phyloP scores from a whole-genome alignment of 1,140 invertebrate species.

The Elymnias hypermnestra region DNA sequence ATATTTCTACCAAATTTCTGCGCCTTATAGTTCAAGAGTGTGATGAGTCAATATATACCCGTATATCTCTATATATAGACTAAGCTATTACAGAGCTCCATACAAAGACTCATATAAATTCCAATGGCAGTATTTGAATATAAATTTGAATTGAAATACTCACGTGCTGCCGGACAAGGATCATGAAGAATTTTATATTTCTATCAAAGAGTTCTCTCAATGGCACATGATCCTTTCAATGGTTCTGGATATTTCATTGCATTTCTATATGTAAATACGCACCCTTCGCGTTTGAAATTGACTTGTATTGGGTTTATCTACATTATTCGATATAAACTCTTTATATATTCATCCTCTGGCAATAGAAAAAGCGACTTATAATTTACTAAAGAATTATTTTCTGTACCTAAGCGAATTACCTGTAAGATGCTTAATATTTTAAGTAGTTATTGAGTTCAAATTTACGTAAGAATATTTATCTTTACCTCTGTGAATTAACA shows the following conservation, averaged over 20 bases:
- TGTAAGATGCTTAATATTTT: too few species aligned
- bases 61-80: background rate
- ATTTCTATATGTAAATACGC: conserved; percentile 2
- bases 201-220: background rate
- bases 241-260: background rate
- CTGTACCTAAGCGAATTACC: too few species aligned
- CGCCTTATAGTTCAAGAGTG: too few species aligned
- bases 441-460: too few species aligned
- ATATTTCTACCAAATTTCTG: too few species aligned
- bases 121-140: background rate
- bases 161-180: background rate
- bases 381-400: too few species aligned
- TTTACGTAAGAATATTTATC: too few species aligned
- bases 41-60: too few species aligned
- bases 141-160: background rate
- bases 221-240: conserved; percentile 1
- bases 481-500: too few species aligned
- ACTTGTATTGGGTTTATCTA: conserved; percentile 3
- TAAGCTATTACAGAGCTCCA: background rate
- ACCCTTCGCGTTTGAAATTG: background rate
- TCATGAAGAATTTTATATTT: conserved; percentile 2
- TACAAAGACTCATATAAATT: background rate
- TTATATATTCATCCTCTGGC: background rate
- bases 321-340: background rate
- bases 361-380: too few species aligned